Evolutionary conservation across 2,113 vertebrate species (phyloP), one percentile per base, ranked within the genome.

Genomic region (Tamias sibiricus): DNA sequence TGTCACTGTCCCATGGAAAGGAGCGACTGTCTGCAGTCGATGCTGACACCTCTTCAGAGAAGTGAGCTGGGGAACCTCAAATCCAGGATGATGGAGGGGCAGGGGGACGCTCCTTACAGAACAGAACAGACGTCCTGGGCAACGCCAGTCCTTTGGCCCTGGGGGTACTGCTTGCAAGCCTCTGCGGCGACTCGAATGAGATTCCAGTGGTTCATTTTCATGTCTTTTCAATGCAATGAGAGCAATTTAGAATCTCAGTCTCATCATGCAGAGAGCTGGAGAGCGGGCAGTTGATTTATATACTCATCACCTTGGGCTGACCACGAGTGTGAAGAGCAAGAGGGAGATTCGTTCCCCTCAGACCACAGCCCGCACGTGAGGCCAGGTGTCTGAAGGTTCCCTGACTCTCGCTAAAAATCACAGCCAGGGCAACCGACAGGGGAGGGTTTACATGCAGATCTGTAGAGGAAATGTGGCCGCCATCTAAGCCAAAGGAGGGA

Each of bases 181-280:
- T 87, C 77, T 37, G 9, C 57, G 47, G 62, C 75, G 26, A 14
- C 30, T 59, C 20, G 20, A 81, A 26, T 81, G 35, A 49, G 42
- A 84, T 85, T 84, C 52, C 68, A 79, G 26, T 22, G 2, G 24
- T 66, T 9, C 30, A 37, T 57, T 87, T 95, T 71, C 28, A 28
- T 64, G 24, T 83, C 40, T 89, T 69, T 64, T 80, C n/a, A 30
- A 26, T 79, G 14, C 71, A n/a, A 94, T 62, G 47, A 71, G 94
- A 85, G 52, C 49, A 84, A 90, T 93, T 92, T 72, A 75, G 59
- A 57, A 22, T 79, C 88, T 82, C 4, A 54, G 94, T 89, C 94
- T 97, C 77, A 80, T 75, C 57, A 20, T 40, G 2, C 32, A 44
- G 82, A 88, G 44, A 52, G 28, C 62, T 69, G 8, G 42, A 94